A percentile compares a stretch with the other conserved stretches of the same genome.
phyloP scores from a whole-genome alignment of 2,797 vertebrate genomes.

The Phoxinus dragarum region DNA sequence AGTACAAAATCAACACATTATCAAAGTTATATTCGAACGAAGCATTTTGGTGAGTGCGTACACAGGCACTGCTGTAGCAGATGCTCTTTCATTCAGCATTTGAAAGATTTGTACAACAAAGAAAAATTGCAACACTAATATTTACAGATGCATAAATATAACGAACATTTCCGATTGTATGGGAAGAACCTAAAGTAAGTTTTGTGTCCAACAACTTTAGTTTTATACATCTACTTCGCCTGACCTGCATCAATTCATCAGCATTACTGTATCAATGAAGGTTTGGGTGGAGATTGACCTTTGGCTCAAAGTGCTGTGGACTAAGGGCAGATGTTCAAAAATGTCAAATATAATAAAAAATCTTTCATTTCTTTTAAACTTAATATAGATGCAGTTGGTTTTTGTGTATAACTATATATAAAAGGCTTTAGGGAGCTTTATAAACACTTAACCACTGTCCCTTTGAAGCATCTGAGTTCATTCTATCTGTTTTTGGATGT shows the following conservation, averaged over 20 bases:
- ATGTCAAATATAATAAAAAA: background rate
- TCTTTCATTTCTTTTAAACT: background rate
- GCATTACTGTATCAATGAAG: background rate
- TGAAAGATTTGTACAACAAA: background rate
- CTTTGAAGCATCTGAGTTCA: background rate
- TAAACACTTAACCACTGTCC: background rate
- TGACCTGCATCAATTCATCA: background rate
- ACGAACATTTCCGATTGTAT: no score
- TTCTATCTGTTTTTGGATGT: constrained; percentile 54
- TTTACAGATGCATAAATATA: constrained; percentile 11
- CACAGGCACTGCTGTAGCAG: constrained; percentile 37
- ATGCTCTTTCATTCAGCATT: background rate
- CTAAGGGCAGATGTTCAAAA: background rate
- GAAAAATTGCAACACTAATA: background rate
- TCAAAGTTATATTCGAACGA: background rate
- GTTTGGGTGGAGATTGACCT: background rate
- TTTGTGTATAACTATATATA: constrained; percentile 13
- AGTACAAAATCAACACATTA: background rate
- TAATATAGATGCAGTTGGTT: background rate
- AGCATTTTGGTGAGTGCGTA: background rate
- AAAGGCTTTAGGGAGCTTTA: constrained; percentile 31
- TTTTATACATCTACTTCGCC: background rate
- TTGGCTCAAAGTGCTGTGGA: constrained; percentile 6
- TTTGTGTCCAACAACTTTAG: background rate
- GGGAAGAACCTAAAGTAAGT: background rate